Evolutionary conservation across 2,113 vertebrate genomes (phyloP), one percentile per base, ranked within the genome.

Genomic region (Gorilla gorilla): DNA sequence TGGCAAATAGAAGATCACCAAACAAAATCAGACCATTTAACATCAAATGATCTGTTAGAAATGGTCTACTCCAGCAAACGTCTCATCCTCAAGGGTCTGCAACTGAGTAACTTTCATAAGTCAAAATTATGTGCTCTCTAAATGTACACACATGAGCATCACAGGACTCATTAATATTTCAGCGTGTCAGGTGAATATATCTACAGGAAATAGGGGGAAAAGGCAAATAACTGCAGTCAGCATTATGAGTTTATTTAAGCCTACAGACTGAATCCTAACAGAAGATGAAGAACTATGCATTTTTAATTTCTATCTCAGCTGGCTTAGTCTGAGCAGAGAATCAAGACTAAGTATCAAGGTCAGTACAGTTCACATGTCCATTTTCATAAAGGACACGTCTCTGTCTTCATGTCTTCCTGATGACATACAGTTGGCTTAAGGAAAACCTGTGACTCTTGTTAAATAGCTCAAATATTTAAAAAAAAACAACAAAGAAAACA

Each of bases 21-120:
- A 84, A 85, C 43, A 57, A 93, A 97, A 93, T 66, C 55, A 92
- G 91, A 81, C 79, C 66, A 90, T 88, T 96, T 93, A 88, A 88
- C 64, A 78, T 92, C 89, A 96, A 94, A 96, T 94, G 70, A 96
- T 90, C 87, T 93, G n/a, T 90, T 52, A 72, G 90, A 96, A 97
- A 95, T 75, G 57, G 70, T 94, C 55, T 90, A 76, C n/a, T 80
- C 79, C 64, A 89, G 90, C 6, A 61, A 95, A 89, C 3, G 1
- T 84, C 35, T 97, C 84, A 90, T 84, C 32, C 76, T 90, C 72
- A 94, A 93, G 76, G 52, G 18, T 82, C 55, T 86, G n/a, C 23
- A 90, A 83, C 35, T 82, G 76, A 95, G 76, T 87, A 87, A 79
- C 72, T 95, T 96, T 94, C 12, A 1, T 90, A 93, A 78, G 75